A percentile compares a stretch with the other conserved stretches of the same genome.
phyloP scores from a whole-genome alignment of 2,797 vertebrate genomes.

The Tragelaphus oryx region DNA sequence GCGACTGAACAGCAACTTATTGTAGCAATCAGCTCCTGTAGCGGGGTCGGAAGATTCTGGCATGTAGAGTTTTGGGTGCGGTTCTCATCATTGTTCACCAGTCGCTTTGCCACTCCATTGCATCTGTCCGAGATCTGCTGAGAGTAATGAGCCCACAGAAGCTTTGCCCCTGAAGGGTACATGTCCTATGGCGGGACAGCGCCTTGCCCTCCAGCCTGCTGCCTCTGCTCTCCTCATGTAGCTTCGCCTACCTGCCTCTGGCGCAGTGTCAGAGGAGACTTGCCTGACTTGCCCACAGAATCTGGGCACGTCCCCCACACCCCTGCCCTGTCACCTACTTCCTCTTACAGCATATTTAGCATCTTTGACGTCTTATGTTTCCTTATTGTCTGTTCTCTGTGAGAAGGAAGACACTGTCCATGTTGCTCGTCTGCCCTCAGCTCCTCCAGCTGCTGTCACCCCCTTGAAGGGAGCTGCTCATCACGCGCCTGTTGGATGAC shows the following conservation, averaged over 20 bases:
- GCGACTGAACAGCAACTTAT: neutral
- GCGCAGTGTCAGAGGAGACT: neutral
- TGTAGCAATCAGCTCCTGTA: rapidly evolving
- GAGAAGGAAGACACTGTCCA: neutral
- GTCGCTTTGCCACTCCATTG: too few relatives aligned
- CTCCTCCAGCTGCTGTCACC: neutral
- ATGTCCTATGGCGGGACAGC: rapidly evolving
- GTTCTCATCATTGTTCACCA: neutral
- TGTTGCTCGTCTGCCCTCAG: neutral
- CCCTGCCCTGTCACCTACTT: neutral
- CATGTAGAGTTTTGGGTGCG: too few relatives aligned
- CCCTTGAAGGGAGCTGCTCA: neutral
- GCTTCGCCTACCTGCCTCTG: neutral
- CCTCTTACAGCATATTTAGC: neutral
- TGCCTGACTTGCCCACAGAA: neutral
- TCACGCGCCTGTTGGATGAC: rapidly evolving
- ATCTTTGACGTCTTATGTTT: rapidly evolving
- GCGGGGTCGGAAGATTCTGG: neutral
- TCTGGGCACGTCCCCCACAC: rapidly evolving
- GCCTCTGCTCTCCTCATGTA: neutral
- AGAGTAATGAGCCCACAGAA: neutral
- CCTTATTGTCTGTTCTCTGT: neutral
- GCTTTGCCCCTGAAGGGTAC: neutral
- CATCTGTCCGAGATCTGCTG: neutral
- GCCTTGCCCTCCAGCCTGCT: too few relatives aligned